Percentiles rank a stretch among this genome's conserved stretches.
These are phyloP conservation scores for Micronisus gabar DNA, from an alignment of 2,113 vertebrate genomes.

Conservation along the genomic window DNA sequence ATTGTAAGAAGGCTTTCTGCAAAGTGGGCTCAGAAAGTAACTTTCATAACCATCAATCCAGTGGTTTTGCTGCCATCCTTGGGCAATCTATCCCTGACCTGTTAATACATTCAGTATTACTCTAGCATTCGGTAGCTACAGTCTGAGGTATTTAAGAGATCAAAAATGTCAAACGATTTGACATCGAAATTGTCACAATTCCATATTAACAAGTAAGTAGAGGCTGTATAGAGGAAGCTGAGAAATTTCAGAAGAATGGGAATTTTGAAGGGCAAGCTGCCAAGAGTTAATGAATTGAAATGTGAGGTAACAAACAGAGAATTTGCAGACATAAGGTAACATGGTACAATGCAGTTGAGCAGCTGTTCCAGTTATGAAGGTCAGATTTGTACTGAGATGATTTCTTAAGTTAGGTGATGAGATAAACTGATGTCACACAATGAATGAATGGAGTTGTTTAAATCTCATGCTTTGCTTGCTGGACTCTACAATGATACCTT, in stretches of 20 bases:
- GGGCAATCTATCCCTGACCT: background rate
- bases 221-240: background rate
- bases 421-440: background rate
- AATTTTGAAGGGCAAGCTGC: background rate
- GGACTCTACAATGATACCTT: background rate
- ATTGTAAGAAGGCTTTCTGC: background rate
- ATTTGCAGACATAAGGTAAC: background rate
- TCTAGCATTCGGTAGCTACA: background rate
- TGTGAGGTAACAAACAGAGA: background rate
- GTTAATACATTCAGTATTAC: background rate
- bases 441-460: background rate
- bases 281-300: background rate
- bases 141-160: background rate
- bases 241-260: background rate
- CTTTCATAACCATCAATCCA: background rate
- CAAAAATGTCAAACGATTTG: background rate
- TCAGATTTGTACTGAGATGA: background rate
- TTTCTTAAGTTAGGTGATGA: background rate
- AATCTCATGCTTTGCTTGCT: background rate
- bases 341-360: background rate
- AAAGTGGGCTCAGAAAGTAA: background rate
- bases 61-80: background rate
- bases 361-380: background rate
- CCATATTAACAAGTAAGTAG: background rate
- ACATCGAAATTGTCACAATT: background rate